phyloP scores from a whole-genome alignment of 2,888 invertebrate genomes.

The Melanargia galathea region DNA sequence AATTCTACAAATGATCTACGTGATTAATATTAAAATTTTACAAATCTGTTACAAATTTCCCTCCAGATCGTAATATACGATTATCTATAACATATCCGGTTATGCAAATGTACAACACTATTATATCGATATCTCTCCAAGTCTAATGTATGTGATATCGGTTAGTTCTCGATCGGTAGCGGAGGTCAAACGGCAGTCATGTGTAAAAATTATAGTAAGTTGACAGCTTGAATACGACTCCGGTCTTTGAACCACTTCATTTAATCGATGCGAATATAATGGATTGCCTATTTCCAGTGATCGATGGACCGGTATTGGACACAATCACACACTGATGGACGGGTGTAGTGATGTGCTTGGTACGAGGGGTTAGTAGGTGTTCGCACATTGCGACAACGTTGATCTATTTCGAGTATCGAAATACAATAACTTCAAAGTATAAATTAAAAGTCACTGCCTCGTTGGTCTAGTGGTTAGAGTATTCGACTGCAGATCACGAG shows the following conservation, averaged over 20 bases:
- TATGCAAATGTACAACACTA: conserved; percentile 8
- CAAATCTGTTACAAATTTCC: background rate
- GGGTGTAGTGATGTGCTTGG: background rate
- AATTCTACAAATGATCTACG: no score
- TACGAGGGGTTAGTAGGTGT: no score
- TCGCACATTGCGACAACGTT: no score
- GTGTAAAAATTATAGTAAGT: conserved; percentile 20
- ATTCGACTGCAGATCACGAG: no score
- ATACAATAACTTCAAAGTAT: no score
- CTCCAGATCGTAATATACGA: conserved; percentile 6
- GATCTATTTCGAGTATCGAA: no score
- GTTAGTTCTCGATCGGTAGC: conserved; percentile 12
- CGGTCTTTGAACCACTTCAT: conserved; percentile 7
- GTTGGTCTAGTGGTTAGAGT: no score
- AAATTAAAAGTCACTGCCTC: no score
- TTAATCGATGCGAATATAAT: conserved; percentile 8
- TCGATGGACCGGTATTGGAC: conserved; percentile 1
- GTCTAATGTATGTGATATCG: background rate
- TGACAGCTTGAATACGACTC: conserved; percentile 9
- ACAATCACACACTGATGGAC: conserved; percentile 2
- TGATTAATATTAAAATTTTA: background rate
- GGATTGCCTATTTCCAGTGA: conserved; percentile 8
- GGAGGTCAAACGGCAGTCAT: conserved; percentile 11
- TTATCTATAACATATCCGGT: background rate
- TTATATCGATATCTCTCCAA: background rate